Base-by-base conservation (phyloP, 2,113 vertebrate species). In the Heliornis fulica region DNA sequence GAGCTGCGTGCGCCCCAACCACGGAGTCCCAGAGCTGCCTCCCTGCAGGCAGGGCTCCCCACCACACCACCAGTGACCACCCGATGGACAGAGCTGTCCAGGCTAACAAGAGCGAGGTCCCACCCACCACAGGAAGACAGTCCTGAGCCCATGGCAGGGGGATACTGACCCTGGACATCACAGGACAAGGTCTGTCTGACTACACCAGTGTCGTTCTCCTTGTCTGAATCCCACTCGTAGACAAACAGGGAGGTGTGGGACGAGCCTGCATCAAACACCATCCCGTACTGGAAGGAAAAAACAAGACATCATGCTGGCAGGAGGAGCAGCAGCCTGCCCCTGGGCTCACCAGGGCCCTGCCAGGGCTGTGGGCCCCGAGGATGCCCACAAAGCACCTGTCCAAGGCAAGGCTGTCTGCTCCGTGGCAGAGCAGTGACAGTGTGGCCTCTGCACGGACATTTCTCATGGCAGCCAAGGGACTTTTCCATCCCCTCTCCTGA, bases 231-330 rank as follows among this genome's bases (percentile, higher is more conserved):
- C 99, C 99, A 99, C 93, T 98, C 98, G 68, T 99, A 99, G 54
- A 99, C 92, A 53, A 98, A 99, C 85, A 99, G 94, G 26, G 98
- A 95, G 4, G 99, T 99, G 97, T 99, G 99, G 5, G 99, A 99
- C 0, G 99, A 99, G 64, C 99, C 99, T 1, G 99, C 99, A 26
- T 99, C 99, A 93, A 99, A 94, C 74, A 99, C 98, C 48, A 99
- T 97, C 80, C 99, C 99, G 15, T 98, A 99, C 99, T 99, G 93
- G 31, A 95, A 94, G 93, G 14, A 91, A 87, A 77, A 89, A 66
- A 2, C 26, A 54, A 59, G 61, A 77, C 6, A 32, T 38, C 10
- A 15, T 1, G 2, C 16, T 31, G 48, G 4, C 0, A 1, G 23
- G 26, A 80, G 59, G 16, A 81, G 57, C 48, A 60, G 80, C 88